Evolutionary conservation across 2,113 vertebrate species (phyloP).

Genomic region (Mus pahari): DNA sequence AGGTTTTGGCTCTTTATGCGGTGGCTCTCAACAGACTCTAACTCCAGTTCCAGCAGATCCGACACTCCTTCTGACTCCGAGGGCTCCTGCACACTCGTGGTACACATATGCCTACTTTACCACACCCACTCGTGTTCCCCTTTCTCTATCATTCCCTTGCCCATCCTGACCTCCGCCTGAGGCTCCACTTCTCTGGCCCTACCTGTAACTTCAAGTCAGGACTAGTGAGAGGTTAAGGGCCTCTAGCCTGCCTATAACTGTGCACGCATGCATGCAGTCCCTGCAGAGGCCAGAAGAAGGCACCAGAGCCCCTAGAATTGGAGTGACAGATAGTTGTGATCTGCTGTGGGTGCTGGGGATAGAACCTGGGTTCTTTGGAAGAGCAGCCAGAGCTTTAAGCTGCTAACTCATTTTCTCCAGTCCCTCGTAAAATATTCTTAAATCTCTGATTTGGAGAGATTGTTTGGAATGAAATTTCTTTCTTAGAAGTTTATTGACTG

Average conservation of each 20-base stretch:
- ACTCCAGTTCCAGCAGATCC: background rate
- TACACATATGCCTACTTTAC: too few relatives aligned
- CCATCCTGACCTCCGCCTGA: background rate
- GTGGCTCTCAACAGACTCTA: background rate
- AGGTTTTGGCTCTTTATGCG: background rate
- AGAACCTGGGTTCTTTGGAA: background rate
- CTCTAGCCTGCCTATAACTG: background rate
- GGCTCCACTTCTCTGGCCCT: background rate
- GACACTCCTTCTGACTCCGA: background rate
- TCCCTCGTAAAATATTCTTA: background rate
- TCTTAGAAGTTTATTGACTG: background rate
- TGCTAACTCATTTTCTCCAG: background rate
- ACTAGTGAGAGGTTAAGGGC: background rate
- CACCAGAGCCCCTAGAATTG: background rate
- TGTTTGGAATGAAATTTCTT: slow-evolving; percentile 33
- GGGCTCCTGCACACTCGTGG: background rate
- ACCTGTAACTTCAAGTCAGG: background rate
- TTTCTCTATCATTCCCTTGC: accelerated
- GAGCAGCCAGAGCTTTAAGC: background rate
- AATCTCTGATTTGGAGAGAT: background rate
- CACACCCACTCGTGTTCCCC: background rate
- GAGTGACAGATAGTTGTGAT: background rate
- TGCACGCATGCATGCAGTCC: background rate
- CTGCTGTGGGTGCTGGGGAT: background rate
- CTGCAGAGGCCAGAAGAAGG: background rate